These are phyloP conservation scores for Andrena dorsata DNA, from an alignment of 2,888 invertebrate species.

Conservation along the genomic window DNA sequence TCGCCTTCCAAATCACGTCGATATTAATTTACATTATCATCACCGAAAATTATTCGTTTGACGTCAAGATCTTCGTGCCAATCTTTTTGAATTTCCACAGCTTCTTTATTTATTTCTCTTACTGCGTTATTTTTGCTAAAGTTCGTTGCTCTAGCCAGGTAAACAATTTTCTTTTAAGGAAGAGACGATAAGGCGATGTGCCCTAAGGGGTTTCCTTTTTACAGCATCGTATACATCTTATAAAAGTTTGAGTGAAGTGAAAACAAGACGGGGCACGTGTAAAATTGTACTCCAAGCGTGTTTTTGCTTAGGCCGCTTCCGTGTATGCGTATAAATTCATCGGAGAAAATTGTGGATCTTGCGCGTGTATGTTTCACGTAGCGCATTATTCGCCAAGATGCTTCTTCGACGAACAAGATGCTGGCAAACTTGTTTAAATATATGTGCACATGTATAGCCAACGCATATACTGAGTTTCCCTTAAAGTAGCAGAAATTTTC, in stretches of 20 bases:
- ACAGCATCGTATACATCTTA: conserved; percentile 14
- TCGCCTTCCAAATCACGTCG: neutral
- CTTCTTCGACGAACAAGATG: conserved; percentile 3
- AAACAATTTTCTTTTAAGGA: neutral
- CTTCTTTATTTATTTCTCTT: neutral
- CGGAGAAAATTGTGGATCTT: conserved; percentile 26
- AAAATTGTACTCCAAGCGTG: conserved; percentile 16
- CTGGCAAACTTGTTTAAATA: conserved; percentile 9
- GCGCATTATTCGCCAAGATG: conserved; percentile 30
- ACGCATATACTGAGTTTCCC: neutral
- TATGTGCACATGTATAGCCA: neutral
- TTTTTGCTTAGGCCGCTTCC: neutral
- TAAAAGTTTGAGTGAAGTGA: conserved; percentile 23
- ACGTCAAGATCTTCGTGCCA: neutral
- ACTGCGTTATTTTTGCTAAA: neutral
- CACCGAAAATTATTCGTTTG: neutral
- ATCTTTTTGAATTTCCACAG: neutral
- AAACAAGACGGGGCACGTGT: neutral
- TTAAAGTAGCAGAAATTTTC: neutral
- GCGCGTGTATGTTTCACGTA: conserved; percentile 19
- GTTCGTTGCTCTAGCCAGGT: neutral
- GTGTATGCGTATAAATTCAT: conserved; percentile 31
- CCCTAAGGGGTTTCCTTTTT: neutral
- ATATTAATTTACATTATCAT: neutral
- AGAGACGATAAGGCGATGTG: neutral